Base-by-base conservation (phyloP, 2,113 vertebrate genomes). In the Lontra canadensis region DNA sequence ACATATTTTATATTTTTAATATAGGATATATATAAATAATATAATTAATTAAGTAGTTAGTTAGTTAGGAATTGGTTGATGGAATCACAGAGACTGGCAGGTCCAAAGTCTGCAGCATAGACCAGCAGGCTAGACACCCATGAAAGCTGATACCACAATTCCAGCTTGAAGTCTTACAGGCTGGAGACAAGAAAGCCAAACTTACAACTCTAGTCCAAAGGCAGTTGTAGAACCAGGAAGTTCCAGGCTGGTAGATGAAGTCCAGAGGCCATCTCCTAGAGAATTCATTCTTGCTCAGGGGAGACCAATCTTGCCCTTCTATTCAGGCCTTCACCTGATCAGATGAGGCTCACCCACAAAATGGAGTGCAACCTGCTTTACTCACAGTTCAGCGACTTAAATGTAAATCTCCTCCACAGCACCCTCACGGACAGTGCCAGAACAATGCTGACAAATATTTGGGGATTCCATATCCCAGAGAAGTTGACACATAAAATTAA, bases 231-330 rank as follows among this genome's bases (percentile, higher is more conserved):
- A 26, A 3, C 2, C 13, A 17, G 34, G 18, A 31, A 29, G 5
- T 39, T 7, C 47, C 49, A 36, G 1, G 2, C 1, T 4, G 49
- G 21, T 31, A 8, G 23, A 0, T 12, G 23, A 63, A 67, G 31
- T 10, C 29, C 21, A 7, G 34, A 13, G 23, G 18, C 34, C 13
- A 0, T 34, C 61, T 42, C 11, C 25, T 49, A 23, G 20, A 34
- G 44, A 36, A 18, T 17, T 81, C 55, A 49, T 29, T 31, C 57
- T 76, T 14, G 79, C 6, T 65, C 15, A 4, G 57, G 36, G 57
- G 31, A n/a, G 17, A 0, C 4, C 36, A 15, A 1, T 11, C 69
- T 57, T 49, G 42, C 31, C 12, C 6, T 61, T 34, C 31, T 29
- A 12, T 21, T 57, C 31, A 71, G 61, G 12, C 49, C 17, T 29